Conservation (phyloP, 2,888 invertebrate genomes). For the Unio pictorum region DNA sequence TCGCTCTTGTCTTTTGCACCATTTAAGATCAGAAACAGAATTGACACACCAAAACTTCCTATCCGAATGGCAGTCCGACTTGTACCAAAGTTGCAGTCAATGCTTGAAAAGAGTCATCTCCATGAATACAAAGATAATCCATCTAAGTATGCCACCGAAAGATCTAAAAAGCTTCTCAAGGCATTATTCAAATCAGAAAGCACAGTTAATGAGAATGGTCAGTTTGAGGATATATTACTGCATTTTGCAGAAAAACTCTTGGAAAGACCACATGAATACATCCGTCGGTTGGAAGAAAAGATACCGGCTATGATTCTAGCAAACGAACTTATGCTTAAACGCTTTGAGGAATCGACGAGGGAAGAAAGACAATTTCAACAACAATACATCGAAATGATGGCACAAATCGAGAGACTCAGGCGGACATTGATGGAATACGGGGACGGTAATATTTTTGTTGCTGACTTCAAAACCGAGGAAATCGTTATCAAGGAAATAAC, state of each 20-base stretch:
- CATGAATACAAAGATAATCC: conserved; percentile 32
- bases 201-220: neutral
- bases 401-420: conserved; percentile 36
- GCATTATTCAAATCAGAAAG: conserved; percentile 13
- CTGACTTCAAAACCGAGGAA: conserved; percentile 37
- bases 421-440: conserved; percentile 41
- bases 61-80: conserved; percentile 24
- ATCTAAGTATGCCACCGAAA: conserved; percentile 21
- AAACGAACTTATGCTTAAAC: conserved; percentile 44
- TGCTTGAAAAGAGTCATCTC: conserved; percentile 14
- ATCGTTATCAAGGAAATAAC: conserved; percentile 21
- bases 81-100: conserved; percentile 7
- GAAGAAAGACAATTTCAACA: conserved; percentile 27
- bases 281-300: conserved; percentile 23
- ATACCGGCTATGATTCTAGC: conserved; percentile 41
- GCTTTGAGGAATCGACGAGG: conserved; percentile 30
- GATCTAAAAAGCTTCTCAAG: conserved; percentile 20
- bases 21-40: conserved; percentile 12
- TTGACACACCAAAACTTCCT: conserved; percentile 25
- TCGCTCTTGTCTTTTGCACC: neutral
- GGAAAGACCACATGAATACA: conserved; percentile 31
- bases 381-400: conserved; percentile 41
- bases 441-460: conserved; percentile 43
- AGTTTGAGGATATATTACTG: conserved; percentile 5
- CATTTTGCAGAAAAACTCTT: conserved; percentile 26